A percentile compares a stretch with the other conserved stretches of the same genome.
Evolutionary conservation across 2,113 vertebrate species (phyloP).

Genomic region (Pituophis catenifer): DNA sequence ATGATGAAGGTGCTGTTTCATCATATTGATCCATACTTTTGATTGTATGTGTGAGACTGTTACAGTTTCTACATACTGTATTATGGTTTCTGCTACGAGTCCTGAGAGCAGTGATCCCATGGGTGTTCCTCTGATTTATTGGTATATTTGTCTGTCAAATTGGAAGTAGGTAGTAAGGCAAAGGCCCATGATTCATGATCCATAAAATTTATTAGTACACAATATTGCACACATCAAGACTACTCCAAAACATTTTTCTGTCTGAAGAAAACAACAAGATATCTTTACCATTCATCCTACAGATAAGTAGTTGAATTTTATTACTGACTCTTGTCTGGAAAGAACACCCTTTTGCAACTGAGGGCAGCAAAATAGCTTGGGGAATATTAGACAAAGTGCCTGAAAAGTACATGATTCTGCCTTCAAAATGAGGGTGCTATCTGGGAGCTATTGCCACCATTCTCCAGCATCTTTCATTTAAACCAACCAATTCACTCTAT

Average conservation of each 20-base stretch:
- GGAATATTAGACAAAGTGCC: background rate
- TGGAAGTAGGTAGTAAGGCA: background rate
- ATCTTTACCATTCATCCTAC: background rate
- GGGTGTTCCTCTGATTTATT: background rate
- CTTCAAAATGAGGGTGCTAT: background rate
- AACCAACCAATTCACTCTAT: background rate
- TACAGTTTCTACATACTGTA: background rate
- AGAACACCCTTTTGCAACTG: background rate
- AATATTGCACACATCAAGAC: background rate
- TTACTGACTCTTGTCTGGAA: background rate
- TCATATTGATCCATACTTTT: background rate
- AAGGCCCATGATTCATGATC: background rate
- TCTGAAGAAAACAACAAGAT: background rate
- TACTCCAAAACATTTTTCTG: background rate
- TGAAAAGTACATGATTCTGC: background rate
- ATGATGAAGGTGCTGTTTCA: background rate
- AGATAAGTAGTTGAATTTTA: background rate
- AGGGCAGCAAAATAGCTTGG: background rate
- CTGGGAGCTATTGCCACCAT: background rate
- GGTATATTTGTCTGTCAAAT: background rate
- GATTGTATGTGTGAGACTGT: background rate
- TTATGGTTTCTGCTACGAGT: background rate
- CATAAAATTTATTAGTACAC: background rate
- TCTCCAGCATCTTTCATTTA: background rate
- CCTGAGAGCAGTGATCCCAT: background rate